Evolutionary conservation across 1,140 invertebrate species (phyloP), one percentile per base, ranked within the genome.

Genomic region (Anoplophora glabripennis): DNA sequence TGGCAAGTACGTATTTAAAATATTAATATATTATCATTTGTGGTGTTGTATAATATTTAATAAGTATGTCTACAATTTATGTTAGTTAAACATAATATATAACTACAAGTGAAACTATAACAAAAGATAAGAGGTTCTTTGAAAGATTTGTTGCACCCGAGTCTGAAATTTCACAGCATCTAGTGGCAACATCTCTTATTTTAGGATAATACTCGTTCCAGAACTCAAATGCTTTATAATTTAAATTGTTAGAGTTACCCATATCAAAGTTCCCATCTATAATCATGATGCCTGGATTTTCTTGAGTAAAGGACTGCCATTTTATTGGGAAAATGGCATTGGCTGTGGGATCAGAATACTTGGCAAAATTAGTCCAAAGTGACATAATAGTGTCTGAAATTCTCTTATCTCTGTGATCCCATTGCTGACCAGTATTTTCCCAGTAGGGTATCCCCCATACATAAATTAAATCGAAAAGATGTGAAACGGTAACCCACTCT

Each of bases 151-250:
- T 28, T 28, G 49, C 5, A 46, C 47, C 40, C 8, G 67, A 65
- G 21, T 73, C 69, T 3, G 77, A 79, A 33, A 78, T 72, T 70
- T 87, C 86, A 64, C 87, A 90, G 68, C 87, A 89, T 66, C 85
- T 82, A 1, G 81, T 84, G 0, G 86, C 83, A 53, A 86, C 80
- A 66, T 84, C 79, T 0, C 89, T 65, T 9, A 91, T 80, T 72
- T 81, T 86, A 0, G 89, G 89, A 72, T 89, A 91, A 68, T 89
- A 89, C 36, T 89, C 82, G 66, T 89, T 89, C 89, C 89, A 91
- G 76, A 92, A 92, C 40, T 84, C 82, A 60, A 90, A 81, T 7
- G 86, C 83, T 68, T 86, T 88, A 68, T 89, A 89, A 75, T 90
- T 85, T 0, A 89, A 79, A 8, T 75, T 80, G 1, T 73, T 76